Percentiles rank a stretch among this genome's conserved stretches.
Evolutionary conservation across 2,113 vertebrate species (phyloP).

Genomic region (Anarhynchus alexandrinus): DNA sequence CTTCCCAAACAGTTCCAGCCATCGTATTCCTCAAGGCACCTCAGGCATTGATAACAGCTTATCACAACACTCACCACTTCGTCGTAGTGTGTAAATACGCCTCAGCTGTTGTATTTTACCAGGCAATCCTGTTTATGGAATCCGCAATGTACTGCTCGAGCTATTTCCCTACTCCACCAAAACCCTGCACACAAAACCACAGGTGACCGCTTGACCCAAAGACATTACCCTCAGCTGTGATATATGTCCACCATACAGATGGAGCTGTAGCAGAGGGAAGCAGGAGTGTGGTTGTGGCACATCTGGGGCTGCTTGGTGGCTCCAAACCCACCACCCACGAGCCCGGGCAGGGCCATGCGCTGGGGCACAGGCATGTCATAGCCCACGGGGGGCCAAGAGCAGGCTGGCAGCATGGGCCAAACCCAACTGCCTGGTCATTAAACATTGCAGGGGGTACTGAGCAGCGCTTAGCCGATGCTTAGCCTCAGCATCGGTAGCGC

Average conservation of each 20-base stretch:
- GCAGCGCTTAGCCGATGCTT: not conserved
- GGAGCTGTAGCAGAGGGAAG: not conserved
- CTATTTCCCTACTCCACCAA: not conserved
- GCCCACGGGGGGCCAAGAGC: accelerated
- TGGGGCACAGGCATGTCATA: not conserved
- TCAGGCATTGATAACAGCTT: not conserved
- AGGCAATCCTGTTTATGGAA: not conserved
- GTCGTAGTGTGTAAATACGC: not conserved
- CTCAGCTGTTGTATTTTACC: not conserved
- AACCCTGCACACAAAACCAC: not conserved
- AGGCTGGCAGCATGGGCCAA: not conserved
- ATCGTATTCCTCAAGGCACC: not conserved
- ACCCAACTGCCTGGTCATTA: accelerated
- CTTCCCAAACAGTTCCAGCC: not conserved
- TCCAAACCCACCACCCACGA: not conserved
- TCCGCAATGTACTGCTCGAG: not conserved
- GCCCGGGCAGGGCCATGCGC: accelerated
- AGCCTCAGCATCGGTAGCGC: not conserved
- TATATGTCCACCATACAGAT: accelerated
- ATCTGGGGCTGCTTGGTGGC: not conserved
- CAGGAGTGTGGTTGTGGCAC: not conserved
- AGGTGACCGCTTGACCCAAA: not conserved
- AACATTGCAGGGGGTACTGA: not conserved
- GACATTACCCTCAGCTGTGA: too few species aligned
- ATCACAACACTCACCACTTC: not conserved